Evolutionary conservation across 2,113 vertebrate genomes (phyloP), one percentile per base, ranked within the genome.

Genomic region (Ceyx melanurus): DNA sequence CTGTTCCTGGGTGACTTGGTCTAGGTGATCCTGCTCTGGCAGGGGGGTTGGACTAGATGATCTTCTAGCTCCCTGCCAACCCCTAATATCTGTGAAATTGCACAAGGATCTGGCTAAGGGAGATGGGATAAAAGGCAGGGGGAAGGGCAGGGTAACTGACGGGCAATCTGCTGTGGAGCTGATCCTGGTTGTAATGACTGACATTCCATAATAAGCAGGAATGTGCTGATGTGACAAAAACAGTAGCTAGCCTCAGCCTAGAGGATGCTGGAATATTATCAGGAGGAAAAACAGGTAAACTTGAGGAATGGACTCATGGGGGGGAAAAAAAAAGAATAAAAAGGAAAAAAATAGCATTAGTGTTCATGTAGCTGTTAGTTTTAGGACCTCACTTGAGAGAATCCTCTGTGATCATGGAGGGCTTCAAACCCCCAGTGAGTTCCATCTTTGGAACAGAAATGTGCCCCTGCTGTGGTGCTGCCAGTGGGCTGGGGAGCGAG

Each of bases 361-460:
- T 25, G 22, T 25, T 74, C 53, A 29, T 45, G 15, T 54, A 57
- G 42, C 61, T 73, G 40, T 62, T 4, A 4, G 14, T 50, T 17
- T 56, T 17, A 35, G 78, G 46, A 43, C 23, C 37, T 82, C 10
- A 1, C 17, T 18, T 35, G 28, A 46, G 58, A 42, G 16, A 42
- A 20, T 42, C n/a, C 40, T 58, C 8, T 1, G 0, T 13, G n/a
- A 33, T 15, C 1, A 0, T 22, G 29, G 51, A 35, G 60, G n/a
- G 33, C 53, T 73, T 60, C 43, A 13, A 25, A 35, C 21, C 72
- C 37, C 60, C 54, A 13, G 1, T 2, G 9, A 7, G 15, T 15
- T 62, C 42, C 31, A 18, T 25, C 42, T 37, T 33, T n/a, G 21
- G 15, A 54, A 29, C 7, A 40, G 48, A 19, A 68, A 45, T 11